These are phyloP conservation scores for Montipora efflorescens DNA, from an alignment of 64 coral and sea anemone species.

Conservation along the genomic window DNA sequence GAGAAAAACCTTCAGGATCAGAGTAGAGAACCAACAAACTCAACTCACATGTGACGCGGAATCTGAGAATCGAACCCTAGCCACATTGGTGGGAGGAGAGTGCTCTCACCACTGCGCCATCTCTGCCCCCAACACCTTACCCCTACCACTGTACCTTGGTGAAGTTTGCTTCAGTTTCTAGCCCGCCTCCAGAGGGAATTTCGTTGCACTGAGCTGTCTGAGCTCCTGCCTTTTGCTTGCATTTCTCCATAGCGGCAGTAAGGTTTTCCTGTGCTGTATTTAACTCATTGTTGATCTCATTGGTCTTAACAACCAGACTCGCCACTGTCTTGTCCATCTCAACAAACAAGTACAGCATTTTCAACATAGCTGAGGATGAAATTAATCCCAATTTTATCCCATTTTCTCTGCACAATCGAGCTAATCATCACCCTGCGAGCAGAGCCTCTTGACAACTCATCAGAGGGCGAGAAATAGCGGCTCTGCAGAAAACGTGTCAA, in stretches of 20 bases:
- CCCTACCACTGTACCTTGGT: background rate
- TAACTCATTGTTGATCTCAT: constrained; percentile 14
- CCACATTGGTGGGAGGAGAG: no score
- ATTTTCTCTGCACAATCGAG: no score
- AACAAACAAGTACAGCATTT: background rate
- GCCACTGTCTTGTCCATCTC: background rate
- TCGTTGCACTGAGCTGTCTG: background rate
- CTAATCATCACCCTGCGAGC: no score
- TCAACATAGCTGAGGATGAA: background rate
- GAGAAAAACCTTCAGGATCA: no score
- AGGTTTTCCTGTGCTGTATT: constrained; percentile 5
- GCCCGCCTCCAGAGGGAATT: constrained; percentile 27
- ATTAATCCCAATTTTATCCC: background rate
- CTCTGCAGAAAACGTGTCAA: no score
- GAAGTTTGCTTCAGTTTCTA: constrained; percentile 64
- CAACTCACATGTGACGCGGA: no score
- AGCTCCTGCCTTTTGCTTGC: background rate
- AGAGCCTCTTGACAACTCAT: no score
- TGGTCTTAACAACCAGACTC: constrained; percentile 9
- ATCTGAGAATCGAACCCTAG: no score
- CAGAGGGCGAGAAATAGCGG: no score
- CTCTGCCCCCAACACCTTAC: no score
- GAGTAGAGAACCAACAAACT: no score
- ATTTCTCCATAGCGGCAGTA: background rate
- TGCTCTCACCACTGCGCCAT: no score